Percentiles rank a stretch among this genome's conserved stretches.
Evolutionary conservation across 2,888 invertebrate genomes (phyloP).

Genomic region (Alviniconcha strummeri): DNA sequence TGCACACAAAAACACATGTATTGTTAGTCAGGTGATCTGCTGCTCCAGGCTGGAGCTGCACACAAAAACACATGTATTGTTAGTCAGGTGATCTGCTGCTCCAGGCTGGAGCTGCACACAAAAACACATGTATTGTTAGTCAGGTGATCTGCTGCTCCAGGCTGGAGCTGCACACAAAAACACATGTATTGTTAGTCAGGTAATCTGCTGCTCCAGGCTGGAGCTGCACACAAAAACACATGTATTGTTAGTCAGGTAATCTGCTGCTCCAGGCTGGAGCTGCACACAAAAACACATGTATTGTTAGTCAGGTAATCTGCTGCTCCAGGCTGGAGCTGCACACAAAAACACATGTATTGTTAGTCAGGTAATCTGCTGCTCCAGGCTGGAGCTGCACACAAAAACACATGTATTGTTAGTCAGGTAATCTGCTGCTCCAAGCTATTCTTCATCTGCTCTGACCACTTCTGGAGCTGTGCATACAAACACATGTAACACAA

Average conservation of each 20-base stretch:
- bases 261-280: too few species aligned
- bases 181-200: too few species aligned
- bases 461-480: conserved; percentile 84
- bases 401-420: not conserved
- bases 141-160: conserved; percentile 83
- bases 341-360: not conserved
- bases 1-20: too few species aligned
- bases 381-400: conserved; percentile 82
- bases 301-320: conserved; percentile 75
- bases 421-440: conserved; percentile 83
- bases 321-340: conserved; percentile 85
- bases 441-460: conserved; percentile 86
- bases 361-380: conserved; percentile 80
- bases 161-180: conserved; percentile 78
- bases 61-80: too few species aligned
- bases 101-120: conserved; percentile 81
- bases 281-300: too few species aligned
- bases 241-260: too few species aligned
- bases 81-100: conserved; percentile 80
- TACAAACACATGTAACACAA: not conserved
- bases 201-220: conserved; percentile 87
- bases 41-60: too few species aligned
- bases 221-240: conserved; percentile 72
- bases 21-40: too few species aligned
- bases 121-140: not conserved